These are phyloP conservation scores for Zaprionus ornatus DNA, from an alignment of 1,140 invertebrate species.

Conservation along the genomic window DNA sequence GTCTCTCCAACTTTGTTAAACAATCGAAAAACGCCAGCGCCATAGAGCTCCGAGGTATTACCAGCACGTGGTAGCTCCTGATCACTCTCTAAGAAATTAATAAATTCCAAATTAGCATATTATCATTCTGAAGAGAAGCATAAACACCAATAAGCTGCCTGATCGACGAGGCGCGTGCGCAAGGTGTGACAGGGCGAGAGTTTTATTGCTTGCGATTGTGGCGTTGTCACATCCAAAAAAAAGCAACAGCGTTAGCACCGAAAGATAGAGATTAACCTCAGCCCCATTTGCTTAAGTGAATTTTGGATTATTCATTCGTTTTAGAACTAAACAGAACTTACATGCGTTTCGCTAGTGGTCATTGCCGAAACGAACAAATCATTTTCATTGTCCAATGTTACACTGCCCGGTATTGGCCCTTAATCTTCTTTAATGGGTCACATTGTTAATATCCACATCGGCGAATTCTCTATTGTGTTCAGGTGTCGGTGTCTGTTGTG, in stretches of 20 bases:
- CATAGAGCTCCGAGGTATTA: slow-evolving; percentile 97
- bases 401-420: slow-evolving; percentile 71
- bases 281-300: slow-evolving; percentile 51
- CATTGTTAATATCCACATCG: slow-evolving; percentile 82
- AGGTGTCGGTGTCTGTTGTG: slow-evolving; percentile 59
- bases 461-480: slow-evolving; percentile 71
- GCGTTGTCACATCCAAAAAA: slow-evolving; percentile 40
- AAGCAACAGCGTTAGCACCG: slow-evolving; percentile 23
- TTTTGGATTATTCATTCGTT: slow-evolving; percentile 18
- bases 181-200: slow-evolving; percentile 24
- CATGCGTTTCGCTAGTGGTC: slow-evolving; percentile 69
- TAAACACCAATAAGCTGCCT: not conserved
- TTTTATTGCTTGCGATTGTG: slow-evolving; percentile 1
- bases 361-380: slow-evolving; percentile 74
- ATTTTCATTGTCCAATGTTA: slow-evolving; percentile 60
- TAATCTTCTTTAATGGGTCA: slow-evolving; percentile 72
- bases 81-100: slow-evolving; percentile 95
- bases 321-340: slow-evolving; percentile 47
- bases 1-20: slow-evolving; percentile 99
- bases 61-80: slow-evolving; percentile 97
- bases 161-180: slow-evolving; percentile 4
- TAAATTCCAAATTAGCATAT: slow-evolving; percentile 93
- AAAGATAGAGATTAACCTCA: slow-evolving; percentile 17
- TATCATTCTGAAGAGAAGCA: not conserved
- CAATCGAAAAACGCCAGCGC: slow-evolving; percentile 96